Evolutionary conservation across 2,797 vertebrate genomes (phyloP).

Genomic region (Gallirallus australis): DNA sequence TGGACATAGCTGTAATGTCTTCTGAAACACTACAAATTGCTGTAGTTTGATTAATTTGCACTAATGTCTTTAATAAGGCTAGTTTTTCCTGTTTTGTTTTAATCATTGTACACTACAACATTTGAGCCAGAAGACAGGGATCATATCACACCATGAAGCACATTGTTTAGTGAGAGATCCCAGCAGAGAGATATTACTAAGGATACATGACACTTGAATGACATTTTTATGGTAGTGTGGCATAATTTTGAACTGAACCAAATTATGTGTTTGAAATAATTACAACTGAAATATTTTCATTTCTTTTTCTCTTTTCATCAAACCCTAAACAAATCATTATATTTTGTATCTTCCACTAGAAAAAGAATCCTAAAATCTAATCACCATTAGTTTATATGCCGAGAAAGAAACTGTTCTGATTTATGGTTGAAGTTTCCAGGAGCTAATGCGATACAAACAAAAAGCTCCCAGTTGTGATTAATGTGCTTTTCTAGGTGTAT

Average conservation of each 20-base stretch:
- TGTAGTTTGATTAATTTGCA: not conserved
- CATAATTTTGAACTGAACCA: not conserved
- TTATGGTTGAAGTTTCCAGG: not conserved
- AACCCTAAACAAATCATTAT: not conserved
- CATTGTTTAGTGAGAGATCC: not conserved
- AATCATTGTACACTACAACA: not conserved
- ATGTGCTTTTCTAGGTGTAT: not conserved
- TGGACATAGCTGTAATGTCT: not conserved
- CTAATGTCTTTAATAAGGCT: not conserved
- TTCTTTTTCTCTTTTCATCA: not conserved
- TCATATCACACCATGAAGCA: not conserved
- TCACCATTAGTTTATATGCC: not conserved
- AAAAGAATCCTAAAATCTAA: not conserved
- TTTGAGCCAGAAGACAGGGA: not conserved
- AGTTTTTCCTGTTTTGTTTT: not conserved
- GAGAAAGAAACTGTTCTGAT: not conserved
- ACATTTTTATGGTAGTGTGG: not conserved
- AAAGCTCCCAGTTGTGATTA: not conserved
- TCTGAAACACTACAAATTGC: not conserved
- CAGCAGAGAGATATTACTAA: not conserved
- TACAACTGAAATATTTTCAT: not conserved
- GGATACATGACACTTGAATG: not conserved
- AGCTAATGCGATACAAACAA: not conserved
- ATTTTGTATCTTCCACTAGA: not conserved
- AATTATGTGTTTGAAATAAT: not conserved